Conservation (phyloP, 2,797 vertebrate genomes). For the Cryptoprocta ferox region DNA sequence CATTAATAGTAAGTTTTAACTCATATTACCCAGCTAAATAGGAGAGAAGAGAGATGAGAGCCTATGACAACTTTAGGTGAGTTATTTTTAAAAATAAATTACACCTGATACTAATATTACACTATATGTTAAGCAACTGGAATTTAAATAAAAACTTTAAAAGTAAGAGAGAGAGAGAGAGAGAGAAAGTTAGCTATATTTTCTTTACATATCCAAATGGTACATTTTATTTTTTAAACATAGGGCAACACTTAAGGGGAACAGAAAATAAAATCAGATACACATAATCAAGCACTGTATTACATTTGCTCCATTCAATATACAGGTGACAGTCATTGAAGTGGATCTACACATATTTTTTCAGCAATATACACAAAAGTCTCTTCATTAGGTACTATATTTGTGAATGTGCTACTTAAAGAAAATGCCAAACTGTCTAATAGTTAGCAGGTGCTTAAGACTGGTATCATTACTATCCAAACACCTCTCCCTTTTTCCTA, state of each 20-base stretch:
- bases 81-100: background rate
- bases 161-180: too few species aligned
- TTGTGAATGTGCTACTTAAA: background rate
- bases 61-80: background rate
- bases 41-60: background rate
- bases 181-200: background rate
- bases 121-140: background rate
- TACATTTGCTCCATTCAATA: background rate
- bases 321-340: background rate
- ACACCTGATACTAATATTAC: background rate
- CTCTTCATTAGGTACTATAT: background rate
- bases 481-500: background rate
- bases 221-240: background rate
- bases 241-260: background rate
- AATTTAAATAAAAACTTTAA: background rate
- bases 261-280: background rate
- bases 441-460: background rate
- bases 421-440: background rate
- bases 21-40: slow-evolving; percentile 20
- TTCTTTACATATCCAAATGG: background rate
- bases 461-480: background rate
- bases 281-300: background rate
- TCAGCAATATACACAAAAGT: background rate
- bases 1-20: slow-evolving; percentile 2
- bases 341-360: background rate